Percentiles rank a stretch among this genome's conserved stretches.
Conservation (phyloP, 2,797 vertebrate genomes). For the Argyrosomus regius region DNA sequence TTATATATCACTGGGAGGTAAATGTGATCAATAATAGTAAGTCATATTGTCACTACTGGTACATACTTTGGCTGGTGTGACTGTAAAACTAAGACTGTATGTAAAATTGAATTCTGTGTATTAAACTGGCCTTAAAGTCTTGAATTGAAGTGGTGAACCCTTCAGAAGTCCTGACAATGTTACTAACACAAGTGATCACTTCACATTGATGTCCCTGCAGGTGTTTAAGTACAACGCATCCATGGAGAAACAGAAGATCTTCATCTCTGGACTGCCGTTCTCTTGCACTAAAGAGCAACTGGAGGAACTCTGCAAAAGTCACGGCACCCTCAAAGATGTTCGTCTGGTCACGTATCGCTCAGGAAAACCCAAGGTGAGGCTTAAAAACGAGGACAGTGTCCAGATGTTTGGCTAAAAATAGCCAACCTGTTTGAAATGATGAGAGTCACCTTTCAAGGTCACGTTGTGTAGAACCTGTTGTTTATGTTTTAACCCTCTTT, state of each 20-base stretch:
- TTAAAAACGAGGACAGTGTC: not conserved
- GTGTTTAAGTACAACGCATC: conserved; percentile 95
- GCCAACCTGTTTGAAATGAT: not conserved
- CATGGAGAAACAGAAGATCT: conserved; percentile 97
- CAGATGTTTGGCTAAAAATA: conserved; percentile 22
- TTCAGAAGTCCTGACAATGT: not conserved
- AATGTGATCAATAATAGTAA: not conserved
- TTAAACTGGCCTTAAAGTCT: not conserved
- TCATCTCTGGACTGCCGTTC: conserved; percentile 95
- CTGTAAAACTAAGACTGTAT: not conserved
- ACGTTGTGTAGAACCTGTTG: not conserved
- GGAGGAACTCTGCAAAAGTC: conserved; percentile 88
- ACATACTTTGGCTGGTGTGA: not conserved
- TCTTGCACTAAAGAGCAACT: conserved; percentile 93
- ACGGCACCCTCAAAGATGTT: conserved; percentile 92
- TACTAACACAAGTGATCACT: not conserved
- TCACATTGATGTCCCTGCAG: conserved; percentile 73
- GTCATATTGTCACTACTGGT: not conserved
- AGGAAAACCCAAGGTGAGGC: conserved; percentile 94
- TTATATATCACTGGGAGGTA: not conserved
- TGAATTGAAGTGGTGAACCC: not conserved
- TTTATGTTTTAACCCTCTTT: not conserved
- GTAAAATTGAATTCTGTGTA: not conserved
- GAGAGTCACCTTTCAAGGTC: not conserved
- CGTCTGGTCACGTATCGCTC: conserved; percentile 96